Evolutionary conservation across 2,888 invertebrate species (phyloP).

Genomic region (Pemphredon lugubris): DNA sequence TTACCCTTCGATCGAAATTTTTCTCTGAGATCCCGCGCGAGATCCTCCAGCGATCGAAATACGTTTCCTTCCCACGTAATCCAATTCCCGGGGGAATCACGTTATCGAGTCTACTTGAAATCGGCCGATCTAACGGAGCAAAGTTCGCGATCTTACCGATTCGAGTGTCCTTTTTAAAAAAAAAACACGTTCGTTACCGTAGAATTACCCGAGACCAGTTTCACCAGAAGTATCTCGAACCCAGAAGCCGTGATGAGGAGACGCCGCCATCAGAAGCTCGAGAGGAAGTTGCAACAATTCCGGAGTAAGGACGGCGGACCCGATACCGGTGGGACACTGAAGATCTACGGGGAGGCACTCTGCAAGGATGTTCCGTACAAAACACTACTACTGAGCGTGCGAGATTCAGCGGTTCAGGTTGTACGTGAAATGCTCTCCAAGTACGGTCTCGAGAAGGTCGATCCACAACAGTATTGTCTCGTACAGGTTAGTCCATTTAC

Average conservation of each 20-base stretch:
- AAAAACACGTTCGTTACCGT: constrained; percentile 60
- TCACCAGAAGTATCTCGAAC: constrained; percentile 99
- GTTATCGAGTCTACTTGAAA: too few species aligned
- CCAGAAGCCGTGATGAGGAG: constrained; percentile 99
- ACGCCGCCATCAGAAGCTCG: constrained; percentile 96
- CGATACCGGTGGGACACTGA: constrained; percentile 94
- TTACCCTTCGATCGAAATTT: too few species aligned
- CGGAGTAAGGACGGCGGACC: constrained; percentile 97
- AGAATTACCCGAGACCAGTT: constrained; percentile 98
- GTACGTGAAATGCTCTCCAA: constrained; percentile 98
- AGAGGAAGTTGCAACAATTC: constrained; percentile 97
- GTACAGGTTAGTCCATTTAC: constrained; percentile 95
- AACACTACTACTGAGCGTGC: constrained; percentile 95
- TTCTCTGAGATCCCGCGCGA: too few species aligned
- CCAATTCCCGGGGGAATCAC: too few species aligned
- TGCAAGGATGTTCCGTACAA: constrained; percentile 99
- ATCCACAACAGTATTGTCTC: constrained; percentile 95
- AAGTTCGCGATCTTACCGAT: not conserved
- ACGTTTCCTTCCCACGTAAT: too few species aligned
- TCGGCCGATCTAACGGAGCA: too few species aligned
- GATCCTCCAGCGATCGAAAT: too few species aligned
- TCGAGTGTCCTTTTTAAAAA: not conserved
- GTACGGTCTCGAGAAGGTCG: constrained; percentile 95
- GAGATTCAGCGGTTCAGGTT: constrained; percentile 95
- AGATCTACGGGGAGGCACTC: constrained; percentile 98